Conservation (phyloP, 1,140 invertebrate species). For the Branchinecta lynchi region DNA sequence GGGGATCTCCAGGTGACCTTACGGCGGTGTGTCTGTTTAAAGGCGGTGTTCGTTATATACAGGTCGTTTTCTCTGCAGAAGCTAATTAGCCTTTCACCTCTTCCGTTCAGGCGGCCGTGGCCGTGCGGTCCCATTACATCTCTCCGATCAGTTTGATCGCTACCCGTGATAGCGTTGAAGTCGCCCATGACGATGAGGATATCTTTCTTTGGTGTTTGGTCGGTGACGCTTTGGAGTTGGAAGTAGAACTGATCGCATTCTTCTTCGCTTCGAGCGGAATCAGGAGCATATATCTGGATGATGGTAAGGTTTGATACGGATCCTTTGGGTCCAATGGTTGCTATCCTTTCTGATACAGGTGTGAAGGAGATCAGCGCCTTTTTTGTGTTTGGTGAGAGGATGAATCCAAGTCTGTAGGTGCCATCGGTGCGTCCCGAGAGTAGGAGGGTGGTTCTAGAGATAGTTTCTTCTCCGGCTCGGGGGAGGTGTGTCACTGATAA, state of each 20-base stretch:
- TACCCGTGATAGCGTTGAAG: too few species aligned
- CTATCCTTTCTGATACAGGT: constrained; percentile 9
- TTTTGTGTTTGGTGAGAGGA: constrained; percentile 5
- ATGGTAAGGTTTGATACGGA: constrained; percentile 6
- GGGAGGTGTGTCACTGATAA: background rate
- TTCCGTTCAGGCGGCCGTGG: constrained; percentile 3
- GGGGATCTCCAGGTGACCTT: constrained; percentile 8
- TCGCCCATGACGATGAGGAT: too few species aligned
- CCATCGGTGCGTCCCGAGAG: constrained; percentile 7
- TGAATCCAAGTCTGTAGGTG: constrained; percentile 5
- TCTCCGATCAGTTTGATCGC: constrained; percentile 9
- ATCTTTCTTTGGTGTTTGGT: too few species aligned
- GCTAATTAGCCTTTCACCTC: constrained; percentile 9
- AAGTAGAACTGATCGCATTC: constrained; percentile 9
- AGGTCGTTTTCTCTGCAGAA: constrained; percentile 5
- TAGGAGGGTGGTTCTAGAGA: constrained; percentile 5
- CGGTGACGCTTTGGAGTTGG: background rate
- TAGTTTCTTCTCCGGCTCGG: constrained; percentile 8
- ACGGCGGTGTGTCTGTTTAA: constrained; percentile 1
- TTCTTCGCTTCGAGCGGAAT: background rate
- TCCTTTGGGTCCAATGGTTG: too few species aligned
- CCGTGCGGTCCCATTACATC: constrained; percentile 4
- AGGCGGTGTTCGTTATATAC: constrained; percentile 6
- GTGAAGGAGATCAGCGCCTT: constrained; percentile 8
- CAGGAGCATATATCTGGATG: constrained; percentile 8